Evolutionary conservation across 1,140 invertebrate species (phyloP).

Genomic region (Aphelenchoides avenae): DNA sequence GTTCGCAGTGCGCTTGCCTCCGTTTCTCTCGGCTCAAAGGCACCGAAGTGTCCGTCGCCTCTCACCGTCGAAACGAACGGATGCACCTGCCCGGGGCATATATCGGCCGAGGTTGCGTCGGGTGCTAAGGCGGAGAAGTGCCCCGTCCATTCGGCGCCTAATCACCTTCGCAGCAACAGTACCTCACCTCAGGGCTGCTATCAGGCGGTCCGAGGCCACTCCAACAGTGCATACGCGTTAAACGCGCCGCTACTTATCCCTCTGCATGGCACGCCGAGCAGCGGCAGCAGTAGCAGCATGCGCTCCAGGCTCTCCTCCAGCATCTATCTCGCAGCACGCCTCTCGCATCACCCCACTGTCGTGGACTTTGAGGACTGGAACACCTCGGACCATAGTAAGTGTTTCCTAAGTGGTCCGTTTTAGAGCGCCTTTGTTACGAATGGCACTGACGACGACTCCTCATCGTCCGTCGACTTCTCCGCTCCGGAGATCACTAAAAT

Average conservation of each 20-base stretch:
- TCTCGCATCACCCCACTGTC: constrained; percentile 44
- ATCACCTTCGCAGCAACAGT: constrained; percentile 30
- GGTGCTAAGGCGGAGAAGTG: too few species aligned
- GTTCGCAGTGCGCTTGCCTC: too few species aligned
- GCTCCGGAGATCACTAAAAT: constrained; percentile 54
- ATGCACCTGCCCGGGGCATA: constrained; percentile 14
- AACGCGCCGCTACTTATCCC: constrained; percentile 28
- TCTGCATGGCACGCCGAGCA: constrained; percentile 19
- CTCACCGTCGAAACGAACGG: constrained; percentile 9
- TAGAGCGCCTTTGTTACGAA: constrained; percentile 29
- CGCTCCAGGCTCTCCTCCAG: constrained; percentile 5
- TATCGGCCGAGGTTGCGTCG: too few species aligned
- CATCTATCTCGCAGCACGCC: constrained; percentile 32
- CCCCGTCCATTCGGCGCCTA: too few species aligned
- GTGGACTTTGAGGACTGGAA: constrained; percentile 57
- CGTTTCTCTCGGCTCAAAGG: too few species aligned
- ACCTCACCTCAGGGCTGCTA: constrained; percentile 24
- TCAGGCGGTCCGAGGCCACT: neutral
- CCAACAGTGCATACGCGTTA: constrained; percentile 7
- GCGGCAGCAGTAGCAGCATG: constrained; percentile 10
- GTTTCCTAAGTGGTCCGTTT: constrained; percentile 27
- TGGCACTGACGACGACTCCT: constrained; percentile 26
- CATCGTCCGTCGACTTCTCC: constrained; percentile 23
- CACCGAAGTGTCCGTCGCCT: too few species aligned
- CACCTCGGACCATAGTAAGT: constrained; percentile 38